Base-by-base conservation (phyloP, 2,113 vertebrate genomes). In the Leptobrachium ailaonicum region DNA sequence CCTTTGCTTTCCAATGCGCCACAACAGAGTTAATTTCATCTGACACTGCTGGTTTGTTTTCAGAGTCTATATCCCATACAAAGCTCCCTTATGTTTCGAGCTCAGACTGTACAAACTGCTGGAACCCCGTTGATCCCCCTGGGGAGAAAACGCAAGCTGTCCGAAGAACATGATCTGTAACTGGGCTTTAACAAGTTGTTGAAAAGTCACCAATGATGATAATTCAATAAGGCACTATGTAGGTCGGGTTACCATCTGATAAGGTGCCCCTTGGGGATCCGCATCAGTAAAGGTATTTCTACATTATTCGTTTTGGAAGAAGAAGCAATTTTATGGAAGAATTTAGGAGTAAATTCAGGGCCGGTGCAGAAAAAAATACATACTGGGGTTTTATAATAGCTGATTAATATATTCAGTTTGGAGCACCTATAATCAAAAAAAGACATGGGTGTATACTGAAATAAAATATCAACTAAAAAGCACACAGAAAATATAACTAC, bases 161-260 rank as follows among this genome's bases (percentile, higher is more conserved):
- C 53, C 42, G 41, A 72, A 81, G 63, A 81, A 81, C 54, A 69
- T 63, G 72, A 81, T 81, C 79, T 81, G 64, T 60, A 81, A 81
- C 79, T 66, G 69, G 72, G 66, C 72, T 81, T 81, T 75, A 81
- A 81, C 72, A 69, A 68, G 71, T 69, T 81, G 79, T 62, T 73
- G 71, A 73, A 81, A 75, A 74, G 79, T 75, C 63, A 41, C 79
- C 60, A 74, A 81, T 81, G 79, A 81, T 81, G 72, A 81, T 81
- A 81, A 81, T 75, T 81, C 79, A 81, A 75, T 81, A 81, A 81
- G 79, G 79, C 79, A 81, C 42, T 43, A 41, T 66, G 20, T 11
- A 66, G 64, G 56, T 81, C 54, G 42, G 71, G 66, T 81, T 81
- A 81, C 79, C 79, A 81, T 81, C 79, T 75, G 79, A 81, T 81